Evolutionary conservation across 2,797 vertebrate species (phyloP).

Genomic region (Poeciliopsis gracilis): DNA sequence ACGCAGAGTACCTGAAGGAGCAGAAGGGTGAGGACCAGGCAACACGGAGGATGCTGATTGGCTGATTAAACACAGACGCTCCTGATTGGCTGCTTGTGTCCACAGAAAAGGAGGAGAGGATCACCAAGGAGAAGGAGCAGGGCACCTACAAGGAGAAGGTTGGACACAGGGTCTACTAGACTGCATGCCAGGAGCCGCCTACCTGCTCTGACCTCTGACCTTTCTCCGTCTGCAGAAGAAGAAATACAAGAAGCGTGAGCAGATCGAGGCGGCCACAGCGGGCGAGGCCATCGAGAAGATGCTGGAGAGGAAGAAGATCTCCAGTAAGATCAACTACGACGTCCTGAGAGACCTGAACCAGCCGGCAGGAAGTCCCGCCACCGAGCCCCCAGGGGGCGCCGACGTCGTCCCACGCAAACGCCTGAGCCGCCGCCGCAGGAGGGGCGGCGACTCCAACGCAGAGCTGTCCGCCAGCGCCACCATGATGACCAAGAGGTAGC

Average conservation of each 20-base stretch:
- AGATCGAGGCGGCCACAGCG: conserved; percentile 88
- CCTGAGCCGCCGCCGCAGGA: conserved; percentile 84
- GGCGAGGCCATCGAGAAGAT: conserved; percentile 97
- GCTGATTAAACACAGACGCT: not conserved
- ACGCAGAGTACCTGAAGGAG: conserved; percentile 93
- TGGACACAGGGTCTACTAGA: conserved; percentile 1
- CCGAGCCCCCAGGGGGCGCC: conserved; percentile 25
- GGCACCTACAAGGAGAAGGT: conserved; percentile 98
- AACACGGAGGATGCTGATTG: not conserved
- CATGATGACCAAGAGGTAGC: conserved; percentile 89
- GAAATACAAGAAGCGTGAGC: conserved; percentile 74
- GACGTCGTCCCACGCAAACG: conserved; percentile 75
- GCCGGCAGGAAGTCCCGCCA: conserved; percentile 64
- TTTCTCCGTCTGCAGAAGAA: conserved; percentile 83
- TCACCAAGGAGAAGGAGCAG: conserved; percentile 94
- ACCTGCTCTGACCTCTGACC: conserved; percentile 8
- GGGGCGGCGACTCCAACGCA: conserved; percentile 72
- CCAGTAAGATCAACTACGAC: conserved; percentile 98
- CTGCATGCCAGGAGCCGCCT: not conserved
- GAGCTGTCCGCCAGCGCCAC: conserved; percentile 76
- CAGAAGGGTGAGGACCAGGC: conserved; percentile 79
- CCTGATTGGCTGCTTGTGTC: conserved; percentile 3
- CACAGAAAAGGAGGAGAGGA: conserved; percentile 93
- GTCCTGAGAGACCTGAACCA: conserved; percentile 92
- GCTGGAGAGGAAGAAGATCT: conserved; percentile 98